Conservation (phyloP, 1,140 invertebrate species). For the Octopus sinensis region DNA sequence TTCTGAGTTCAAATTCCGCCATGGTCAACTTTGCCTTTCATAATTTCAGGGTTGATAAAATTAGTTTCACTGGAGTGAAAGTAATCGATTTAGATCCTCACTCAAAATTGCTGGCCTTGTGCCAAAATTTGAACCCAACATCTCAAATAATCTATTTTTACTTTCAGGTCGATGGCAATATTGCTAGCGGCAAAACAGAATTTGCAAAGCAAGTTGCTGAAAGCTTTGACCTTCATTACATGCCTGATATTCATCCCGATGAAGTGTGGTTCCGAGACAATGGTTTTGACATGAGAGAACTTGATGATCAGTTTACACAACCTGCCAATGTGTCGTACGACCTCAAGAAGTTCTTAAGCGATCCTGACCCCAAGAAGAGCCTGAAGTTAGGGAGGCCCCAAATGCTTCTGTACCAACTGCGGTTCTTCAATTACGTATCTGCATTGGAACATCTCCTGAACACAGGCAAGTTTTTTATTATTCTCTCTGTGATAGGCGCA, state of each 20-base stretch:
- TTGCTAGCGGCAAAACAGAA: conserved; percentile 39
- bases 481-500: too few species aligned
- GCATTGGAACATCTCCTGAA: conserved; percentile 42
- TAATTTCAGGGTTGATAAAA: background rate
- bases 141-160: background rate
- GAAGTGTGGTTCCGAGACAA: conserved; percentile 27
- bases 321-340: conserved; percentile 32
- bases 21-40: background rate
- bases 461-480: conserved; percentile 52
- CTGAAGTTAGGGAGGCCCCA: conserved; percentile 36
- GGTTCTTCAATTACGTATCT: conserved; percentile 35
- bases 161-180: conserved; percentile 42
- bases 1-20: background rate
- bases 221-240: conserved; percentile 42
- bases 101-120: background rate
- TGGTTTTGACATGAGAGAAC: conserved; percentile 37
- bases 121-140: background rate
- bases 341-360: conserved; percentile 38
- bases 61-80: background rate
- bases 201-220: conserved; percentile 45
- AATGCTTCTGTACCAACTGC: conserved; percentile 29
- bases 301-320: conserved; percentile 36
- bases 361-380: conserved; percentile 32
- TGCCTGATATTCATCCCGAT: conserved; percentile 30
- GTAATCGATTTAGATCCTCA: background rate